These are phyloP conservation scores for Synchiropus splendidus DNA, from an alignment of 2,113 vertebrate genomes.

Conservation along the genomic window DNA sequence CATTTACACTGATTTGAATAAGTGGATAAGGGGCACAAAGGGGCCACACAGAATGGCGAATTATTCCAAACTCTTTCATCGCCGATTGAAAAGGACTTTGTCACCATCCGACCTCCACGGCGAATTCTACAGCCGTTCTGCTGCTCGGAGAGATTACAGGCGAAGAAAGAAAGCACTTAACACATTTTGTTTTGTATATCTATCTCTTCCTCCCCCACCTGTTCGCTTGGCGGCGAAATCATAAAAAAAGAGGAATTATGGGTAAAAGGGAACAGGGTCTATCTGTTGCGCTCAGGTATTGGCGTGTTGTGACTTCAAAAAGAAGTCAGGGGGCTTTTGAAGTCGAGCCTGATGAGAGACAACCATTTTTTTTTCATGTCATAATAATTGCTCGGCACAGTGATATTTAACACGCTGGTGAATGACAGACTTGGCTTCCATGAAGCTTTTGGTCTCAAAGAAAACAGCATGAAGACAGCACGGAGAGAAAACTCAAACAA, in stretches of 20 bases:
- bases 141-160: conserved; percentile 41
- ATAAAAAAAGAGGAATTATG: conserved; percentile 49
- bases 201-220: conserved; percentile 45
- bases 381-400: conserved; percentile 42
- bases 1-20: conserved; percentile 59
- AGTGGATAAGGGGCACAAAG: conserved; percentile 60
- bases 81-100: conserved; percentile 55
- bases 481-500: no score
- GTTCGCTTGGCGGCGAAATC: conserved; percentile 34
- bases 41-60: conserved; percentile 37
- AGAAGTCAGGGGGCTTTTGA: conserved; percentile 54
- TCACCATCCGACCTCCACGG: conserved; percentile 43
- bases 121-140: conserved; percentile 31
- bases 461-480: no score
- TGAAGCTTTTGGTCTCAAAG: no score
- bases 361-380: conserved; percentile 37
- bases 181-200: conserved; percentile 55
- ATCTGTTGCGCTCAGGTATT: conserved; percentile 50
- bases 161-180: conserved; percentile 60
- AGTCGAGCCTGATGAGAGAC: conserved; percentile 50
- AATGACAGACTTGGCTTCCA: conserved; percentile 1
- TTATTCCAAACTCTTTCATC: conserved; percentile 55
- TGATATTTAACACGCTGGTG: conserved; percentile 37
- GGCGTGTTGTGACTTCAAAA: conserved; percentile 52
- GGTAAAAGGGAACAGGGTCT: conserved; percentile 51